Percentiles rank a stretch among this genome's conserved stretches.
phyloP scores from a whole-genome alignment of 2,888 invertebrate genomes.

The Ophraella communa region DNA sequence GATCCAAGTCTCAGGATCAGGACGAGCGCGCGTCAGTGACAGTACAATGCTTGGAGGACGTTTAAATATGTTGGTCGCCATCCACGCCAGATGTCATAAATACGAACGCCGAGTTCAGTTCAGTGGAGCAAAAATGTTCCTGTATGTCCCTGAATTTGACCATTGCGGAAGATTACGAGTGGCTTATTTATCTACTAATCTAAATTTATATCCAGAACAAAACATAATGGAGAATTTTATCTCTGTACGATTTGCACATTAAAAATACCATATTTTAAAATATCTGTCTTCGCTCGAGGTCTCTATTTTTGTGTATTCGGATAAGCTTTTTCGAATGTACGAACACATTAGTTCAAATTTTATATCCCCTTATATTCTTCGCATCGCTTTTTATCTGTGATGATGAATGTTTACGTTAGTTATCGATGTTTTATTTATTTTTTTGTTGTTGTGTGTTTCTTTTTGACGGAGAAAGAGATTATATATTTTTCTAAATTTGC shows the following conservation, averaged over 20 bases:
- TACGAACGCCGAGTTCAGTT: constrained; percentile 53
- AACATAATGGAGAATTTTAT: constrained; percentile 37
- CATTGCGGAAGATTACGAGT: constrained; percentile 54
- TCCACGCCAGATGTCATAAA: constrained; percentile 55
- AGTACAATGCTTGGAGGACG: constrained; percentile 41
- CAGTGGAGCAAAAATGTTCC: constrained; percentile 54
- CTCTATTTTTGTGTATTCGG: constrained; percentile 15
- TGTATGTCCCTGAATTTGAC: constrained; percentile 56
- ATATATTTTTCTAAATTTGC: neutral
- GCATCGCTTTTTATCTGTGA: neutral
- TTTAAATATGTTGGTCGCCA: constrained; percentile 53
- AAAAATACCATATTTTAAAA: constrained; percentile 32
- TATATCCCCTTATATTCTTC: constrained; percentile 16
- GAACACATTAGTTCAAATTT: constrained; percentile 22
- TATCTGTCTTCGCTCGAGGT: constrained; percentile 20
- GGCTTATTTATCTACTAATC: constrained; percentile 52
- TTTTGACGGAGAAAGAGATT: neutral
- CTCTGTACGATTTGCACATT: constrained; percentile 43
- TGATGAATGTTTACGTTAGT: neutral
- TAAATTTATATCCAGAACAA: constrained; percentile 50
- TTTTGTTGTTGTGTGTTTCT: too few relatives aligned
- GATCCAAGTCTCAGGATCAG: constrained; percentile 52
- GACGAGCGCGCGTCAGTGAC: constrained; percentile 49
- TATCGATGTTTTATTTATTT: neutral
- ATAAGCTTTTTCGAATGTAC: constrained; percentile 24